phyloP scores from a whole-genome alignment of 2,888 invertebrate genomes.

The Euphydryas editha region DNA sequence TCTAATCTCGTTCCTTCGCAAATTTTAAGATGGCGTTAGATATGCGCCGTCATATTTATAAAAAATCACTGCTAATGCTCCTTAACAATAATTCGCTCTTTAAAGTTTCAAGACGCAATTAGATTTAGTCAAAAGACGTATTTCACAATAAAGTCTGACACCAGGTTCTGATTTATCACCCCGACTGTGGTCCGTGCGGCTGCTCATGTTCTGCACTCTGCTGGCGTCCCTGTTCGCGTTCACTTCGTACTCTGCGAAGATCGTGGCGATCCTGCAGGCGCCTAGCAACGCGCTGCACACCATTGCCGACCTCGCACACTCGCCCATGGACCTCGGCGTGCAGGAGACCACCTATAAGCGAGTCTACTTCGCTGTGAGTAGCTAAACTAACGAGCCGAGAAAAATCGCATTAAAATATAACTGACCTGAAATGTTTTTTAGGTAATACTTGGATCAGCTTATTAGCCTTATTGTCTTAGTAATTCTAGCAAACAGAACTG shows the following conservation, averaged over 20 bases:
- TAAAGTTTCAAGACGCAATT: too few relatives aligned
- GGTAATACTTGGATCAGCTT: too few relatives aligned
- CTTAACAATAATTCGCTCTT: too few relatives aligned
- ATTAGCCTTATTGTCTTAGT: too few relatives aligned
- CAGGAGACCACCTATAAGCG: conserved; percentile 85
- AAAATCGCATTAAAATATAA: too few relatives aligned
- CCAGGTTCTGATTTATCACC: conserved; percentile 77
- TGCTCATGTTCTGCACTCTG: conserved; percentile 82
- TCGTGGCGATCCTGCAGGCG: conserved; percentile 85
- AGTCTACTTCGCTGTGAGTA: conserved; percentile 78
- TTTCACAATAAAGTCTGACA: not conserved
- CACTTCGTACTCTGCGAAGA: conserved; percentile 87
- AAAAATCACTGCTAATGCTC: too few relatives aligned
- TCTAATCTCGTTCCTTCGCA: too few relatives aligned
- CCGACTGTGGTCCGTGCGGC: conserved; percentile 74
- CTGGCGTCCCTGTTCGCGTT: conserved; percentile 83
- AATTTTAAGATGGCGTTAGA: too few relatives aligned
- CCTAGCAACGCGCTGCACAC: conserved; percentile 84
- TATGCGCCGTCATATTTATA: too few relatives aligned
- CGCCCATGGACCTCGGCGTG: conserved; percentile 82
- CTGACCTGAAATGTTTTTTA: too few relatives aligned
- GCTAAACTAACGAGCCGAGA: not conserved
- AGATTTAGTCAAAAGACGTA: too few relatives aligned
- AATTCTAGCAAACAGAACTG: too few relatives aligned
- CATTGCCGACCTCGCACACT: conserved; percentile 80